Evolutionary conservation across 2,888 invertebrate species (phyloP), one percentile per base, ranked within the genome.

Genomic region (Zygogramma bicolorata): DNA sequence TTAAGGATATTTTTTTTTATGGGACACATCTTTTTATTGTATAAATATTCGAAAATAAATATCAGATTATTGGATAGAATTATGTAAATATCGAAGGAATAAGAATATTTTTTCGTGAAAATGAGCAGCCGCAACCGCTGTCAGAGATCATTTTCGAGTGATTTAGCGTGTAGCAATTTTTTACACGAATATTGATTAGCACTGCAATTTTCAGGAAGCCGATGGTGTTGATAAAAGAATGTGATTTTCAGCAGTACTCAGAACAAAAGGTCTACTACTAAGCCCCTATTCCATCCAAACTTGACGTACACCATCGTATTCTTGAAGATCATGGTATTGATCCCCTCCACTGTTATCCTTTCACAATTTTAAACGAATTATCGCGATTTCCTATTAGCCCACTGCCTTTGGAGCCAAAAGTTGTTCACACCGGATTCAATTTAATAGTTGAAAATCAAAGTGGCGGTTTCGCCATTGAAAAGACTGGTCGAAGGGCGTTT

Each of bases 351-450:
- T 53, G 53, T 53, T 22, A 53, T 25, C 53, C 22, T 53, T 53
- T 53, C 25, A 25, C 53, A 53, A 58, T 71, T 53, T 53, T 57
- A 46, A 67, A 53, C 31, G 53, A 63, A 57, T 62, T 29, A 57
- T 62, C 53, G 63, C 67, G 58, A 73, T 70, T 73, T 77, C 73
- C 75, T 73, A 73, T 46, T 40, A 63, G 71, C 63, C 65, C 76
- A 78, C 77, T 78, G 77, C 77, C 77, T 76, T 61, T 13, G 7
- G 34, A 68, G 71, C 76, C 76, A 74, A 78, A 76, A 73, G 77
- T 75, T 78, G 77, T 78, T 78, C 77, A 76, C 62, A 76, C 62
- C 61, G 49, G 60, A 70, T 20, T 63, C 58, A 58, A 15, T 70
- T 61, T 29, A 3, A 20, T 10, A 38, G n/a, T 60, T 25, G 2